A percentile compares a stretch with the other conserved stretches of the same genome.
These are phyloP conservation scores for Berghia stephanieae DNA, from an alignment of 1,140 invertebrate genomes.

Conservation along the genomic window DNA sequence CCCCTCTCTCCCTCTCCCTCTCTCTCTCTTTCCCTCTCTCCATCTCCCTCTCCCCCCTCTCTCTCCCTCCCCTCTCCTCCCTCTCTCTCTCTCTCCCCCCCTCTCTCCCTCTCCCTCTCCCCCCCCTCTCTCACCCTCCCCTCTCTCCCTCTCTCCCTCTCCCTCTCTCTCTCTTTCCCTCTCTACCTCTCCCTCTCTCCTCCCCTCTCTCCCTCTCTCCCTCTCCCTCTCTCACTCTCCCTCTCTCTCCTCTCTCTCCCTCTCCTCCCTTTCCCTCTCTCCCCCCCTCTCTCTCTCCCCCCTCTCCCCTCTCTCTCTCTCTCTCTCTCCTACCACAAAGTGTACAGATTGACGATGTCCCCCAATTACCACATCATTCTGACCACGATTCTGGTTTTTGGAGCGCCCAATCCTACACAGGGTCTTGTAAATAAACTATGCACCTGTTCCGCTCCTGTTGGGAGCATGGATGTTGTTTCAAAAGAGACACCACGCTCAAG, in stretches of 20 bases:
- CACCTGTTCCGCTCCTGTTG: too few relatives aligned
- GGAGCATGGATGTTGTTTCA: too few relatives aligned
- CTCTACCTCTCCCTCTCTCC: too few relatives aligned
- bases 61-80: neutral
- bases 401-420: too few relatives aligned
- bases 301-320: conserved; percentile 1
- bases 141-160: neutral
- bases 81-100: neutral
- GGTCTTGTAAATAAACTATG: too few relatives aligned
- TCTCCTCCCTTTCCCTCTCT: conserved; percentile 7
- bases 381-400: too few relatives aligned
- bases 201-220: neutral
- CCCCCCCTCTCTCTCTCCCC: conserved; percentile 13
- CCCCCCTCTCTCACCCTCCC: neutral
- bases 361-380: too few relatives aligned
- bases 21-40: neutral
- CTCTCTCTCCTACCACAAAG: conserved; percentile 1
- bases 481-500: too few relatives aligned
- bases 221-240: too few relatives aligned
- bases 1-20: neutral
- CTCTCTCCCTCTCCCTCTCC: conserved; percentile 11
- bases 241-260: neutral
- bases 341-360: too few relatives aligned
- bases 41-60: neutral
- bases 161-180: neutral